Conservation (phyloP, 2,113 vertebrate genomes). For the Cariama cristata region DNA sequence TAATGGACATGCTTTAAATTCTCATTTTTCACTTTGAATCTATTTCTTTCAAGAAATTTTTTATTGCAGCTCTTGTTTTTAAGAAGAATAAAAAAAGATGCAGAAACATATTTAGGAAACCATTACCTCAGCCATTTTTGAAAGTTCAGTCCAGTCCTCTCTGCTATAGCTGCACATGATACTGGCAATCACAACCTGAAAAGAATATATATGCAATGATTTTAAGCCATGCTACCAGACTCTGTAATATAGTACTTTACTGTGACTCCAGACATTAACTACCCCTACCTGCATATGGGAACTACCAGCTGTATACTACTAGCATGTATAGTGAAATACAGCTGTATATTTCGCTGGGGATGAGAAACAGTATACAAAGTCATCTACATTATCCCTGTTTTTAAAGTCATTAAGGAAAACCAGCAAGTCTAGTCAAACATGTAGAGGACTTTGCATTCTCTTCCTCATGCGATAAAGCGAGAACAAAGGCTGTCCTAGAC, state of each 20-base stretch:
- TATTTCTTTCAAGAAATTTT: constrained; percentile 26
- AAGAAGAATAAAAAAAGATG: constrained; percentile 46
- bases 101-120: constrained; percentile 35
- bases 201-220: neutral
- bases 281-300: neutral
- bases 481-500: neutral
- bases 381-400: neutral
- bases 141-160: constrained; percentile 87
- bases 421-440: neutral
- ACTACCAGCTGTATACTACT: neutral
- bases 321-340: neutral
- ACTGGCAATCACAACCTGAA: constrained; percentile 89
- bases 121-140: constrained; percentile 90
- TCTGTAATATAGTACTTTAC: neutral
- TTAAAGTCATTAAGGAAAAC: neutral
- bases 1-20: constrained; percentile 61
- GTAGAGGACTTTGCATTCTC: neutral
- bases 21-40: constrained; percentile 58
- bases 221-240: neutral
- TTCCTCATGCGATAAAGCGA: fast-evolving
- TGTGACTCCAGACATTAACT: neutral
- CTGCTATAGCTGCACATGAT: constrained; percentile 91
- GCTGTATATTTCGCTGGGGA: neutral
- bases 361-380: neutral
- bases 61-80: constrained; percentile 39